Evolutionary conservation across 1,140 invertebrate genomes (phyloP).

Genomic region (Drosophila miranda): DNA sequence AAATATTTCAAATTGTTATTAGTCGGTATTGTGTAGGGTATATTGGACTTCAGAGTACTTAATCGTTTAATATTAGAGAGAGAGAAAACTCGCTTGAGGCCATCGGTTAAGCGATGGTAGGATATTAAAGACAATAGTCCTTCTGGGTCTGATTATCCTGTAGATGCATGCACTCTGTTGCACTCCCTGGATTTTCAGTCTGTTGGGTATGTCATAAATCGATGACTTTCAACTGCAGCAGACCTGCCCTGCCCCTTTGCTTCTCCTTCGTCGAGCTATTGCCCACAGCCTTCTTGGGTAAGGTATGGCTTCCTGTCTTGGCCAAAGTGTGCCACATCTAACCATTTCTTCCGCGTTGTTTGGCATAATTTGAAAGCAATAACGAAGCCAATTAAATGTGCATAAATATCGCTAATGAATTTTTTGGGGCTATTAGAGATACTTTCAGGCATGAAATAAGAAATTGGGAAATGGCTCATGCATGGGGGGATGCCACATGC

Average conservation of each 20-base stretch:
- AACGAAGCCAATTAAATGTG: conserved; percentile 63
- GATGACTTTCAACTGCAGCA: background rate
- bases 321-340: conserved; percentile 36
- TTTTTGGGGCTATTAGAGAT: conserved; percentile 33
- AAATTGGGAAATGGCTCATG: background rate
- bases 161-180: too few relatives aligned
- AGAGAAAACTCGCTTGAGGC: too few relatives aligned
- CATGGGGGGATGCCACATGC: background rate
- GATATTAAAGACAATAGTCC: too few relatives aligned
- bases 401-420: conserved; percentile 70
- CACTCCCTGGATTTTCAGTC: background rate
- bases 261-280: conserved; percentile 11
- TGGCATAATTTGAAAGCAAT: conserved; percentile 63
- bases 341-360: conserved; percentile 34
- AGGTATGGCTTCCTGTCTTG: conserved; percentile 54
- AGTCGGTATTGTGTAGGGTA: conserved; percentile 15
- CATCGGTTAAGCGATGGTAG: too few relatives aligned
- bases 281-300: conserved; percentile 59
- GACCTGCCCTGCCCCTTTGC: background rate
- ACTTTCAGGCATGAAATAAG: conserved; percentile 7
- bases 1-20: conserved; percentile 64
- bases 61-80: background rate
- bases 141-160: too few relatives aligned
- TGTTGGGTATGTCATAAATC: conserved; percentile 16
- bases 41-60: background rate